phyloP scores from a whole-genome alignment of 1,140 invertebrate genomes.

The Drosophila nigromelanica region DNA sequence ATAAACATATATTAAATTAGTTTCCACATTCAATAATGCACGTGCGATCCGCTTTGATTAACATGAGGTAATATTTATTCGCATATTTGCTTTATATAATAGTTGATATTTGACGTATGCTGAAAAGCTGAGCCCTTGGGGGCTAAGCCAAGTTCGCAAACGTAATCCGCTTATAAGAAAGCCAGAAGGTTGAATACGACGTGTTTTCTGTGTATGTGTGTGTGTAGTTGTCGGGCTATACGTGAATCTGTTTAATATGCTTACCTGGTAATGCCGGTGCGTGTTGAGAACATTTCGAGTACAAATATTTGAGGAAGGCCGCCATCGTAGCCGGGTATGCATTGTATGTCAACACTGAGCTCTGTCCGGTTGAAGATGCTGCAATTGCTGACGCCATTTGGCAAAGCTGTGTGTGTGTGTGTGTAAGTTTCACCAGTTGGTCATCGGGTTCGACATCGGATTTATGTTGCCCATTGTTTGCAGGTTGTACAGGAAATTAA shows the following conservation, averaged over 20 bases:
- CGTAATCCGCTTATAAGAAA: conserved; percentile 65
- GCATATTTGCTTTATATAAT: conserved; percentile 2
- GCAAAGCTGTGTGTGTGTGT: conserved; percentile 85
- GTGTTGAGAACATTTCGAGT: conserved; percentile 87
- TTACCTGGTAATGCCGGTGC: conserved; percentile 82
- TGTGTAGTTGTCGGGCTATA: conserved; percentile 35
- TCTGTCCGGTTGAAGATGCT: conserved; percentile 89
- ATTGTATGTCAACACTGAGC: conserved; percentile 90
- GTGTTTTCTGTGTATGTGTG: not conserved
- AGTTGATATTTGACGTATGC: conserved; percentile 27
- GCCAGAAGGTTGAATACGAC: not conserved
- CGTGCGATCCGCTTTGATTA: not conserved
- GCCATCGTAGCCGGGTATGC: conserved; percentile 91
- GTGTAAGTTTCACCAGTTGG: conserved; percentile 3
- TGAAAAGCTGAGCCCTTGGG: conserved; percentile 8
- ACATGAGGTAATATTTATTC: conserved; percentile 19
- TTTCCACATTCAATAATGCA: not conserved
- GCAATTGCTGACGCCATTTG: conserved; percentile 89
- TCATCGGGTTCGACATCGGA: conserved; percentile 16
- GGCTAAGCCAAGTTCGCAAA: conserved; percentile 14
- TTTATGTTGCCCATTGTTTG: conserved; percentile 46
- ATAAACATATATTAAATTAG: no score
- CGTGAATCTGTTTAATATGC: conserved; percentile 76
- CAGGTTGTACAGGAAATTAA: conserved; percentile 60
- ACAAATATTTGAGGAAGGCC: conserved; percentile 90